Evolutionary conservation across 2,888 invertebrate species (phyloP), one percentile per base, ranked within the genome.

Genomic region (Phorcus lineatus): DNA sequence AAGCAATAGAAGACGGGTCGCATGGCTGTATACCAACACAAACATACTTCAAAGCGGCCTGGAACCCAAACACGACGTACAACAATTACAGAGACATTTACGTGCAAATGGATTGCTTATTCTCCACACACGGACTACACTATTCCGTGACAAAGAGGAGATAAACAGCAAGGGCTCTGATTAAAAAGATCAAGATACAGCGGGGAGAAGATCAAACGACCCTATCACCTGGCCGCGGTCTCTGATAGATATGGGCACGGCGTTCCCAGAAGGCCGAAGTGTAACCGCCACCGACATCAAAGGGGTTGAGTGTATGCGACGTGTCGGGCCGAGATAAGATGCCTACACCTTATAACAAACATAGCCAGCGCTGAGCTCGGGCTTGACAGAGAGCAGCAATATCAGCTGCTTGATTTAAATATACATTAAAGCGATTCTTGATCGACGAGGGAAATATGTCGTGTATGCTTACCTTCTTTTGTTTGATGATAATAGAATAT

Each of bases 281-380:
- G 70, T 70, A 70, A 70, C 36, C 70, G n/a, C 19, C 40, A n/a
- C 40, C 70, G 31, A 36, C 36, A 70, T 70, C 70, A 70, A 70
- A 70, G 70, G 40, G 4, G 16, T 16, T 3, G 40, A 16, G 4
- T 40, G 40, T 70, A 70, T 31, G 36, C 70, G 36, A 28, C 16
- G 70, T 36, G 40, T 70, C 24, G 70, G 16, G 17, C 36, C 36
- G 36, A 36, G 70, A 70, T 70, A 70, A 70, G 70, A 70, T 70
- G 24, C 28, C 31, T 28, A 28, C 62, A 28, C 28, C 62, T 24
- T 24, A 24, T 9, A 62, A 28, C 28, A 62, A 28, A 62, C 62
- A 28, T 62, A 28, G 16, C 62, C 24, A 3, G 62, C 13, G 3
- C 28, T 24, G 16, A 28, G 62, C 24, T 13, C 62, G 24, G 62